A percentile compares a stretch with the other conserved stretches of the same genome.
Evolutionary conservation across 92 coral and sea anemone genomes (phyloP).

Genomic region (Diadumene lineata): DNA sequence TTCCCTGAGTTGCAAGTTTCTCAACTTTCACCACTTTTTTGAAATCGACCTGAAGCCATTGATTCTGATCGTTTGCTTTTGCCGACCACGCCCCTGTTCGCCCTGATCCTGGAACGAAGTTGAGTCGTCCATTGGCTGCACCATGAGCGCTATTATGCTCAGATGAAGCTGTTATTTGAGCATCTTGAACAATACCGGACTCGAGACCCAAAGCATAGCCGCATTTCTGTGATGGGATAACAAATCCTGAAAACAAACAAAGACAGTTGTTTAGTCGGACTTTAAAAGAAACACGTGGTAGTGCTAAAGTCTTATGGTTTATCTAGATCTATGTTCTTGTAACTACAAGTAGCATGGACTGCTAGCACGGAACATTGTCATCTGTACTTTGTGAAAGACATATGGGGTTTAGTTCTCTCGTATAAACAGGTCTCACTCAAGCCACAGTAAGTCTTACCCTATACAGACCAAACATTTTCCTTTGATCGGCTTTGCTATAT

Average conservation of each 20-base stretch:
- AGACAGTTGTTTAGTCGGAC: too few species aligned
- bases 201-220: not conserved
- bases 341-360: too few species aligned
- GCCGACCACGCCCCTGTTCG: constrained; percentile 27
- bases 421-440: too few species aligned
- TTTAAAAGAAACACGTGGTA: too few species aligned
- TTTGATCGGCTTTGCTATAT: too few species aligned
- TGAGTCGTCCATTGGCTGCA: constrained; percentile 25
- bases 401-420: too few species aligned
- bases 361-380: too few species aligned
- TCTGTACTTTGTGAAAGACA: too few species aligned
- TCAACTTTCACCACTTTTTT: not conserved
- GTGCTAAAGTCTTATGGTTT: too few species aligned
- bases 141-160: constrained; percentile 9
- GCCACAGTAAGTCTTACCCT: too few species aligned
- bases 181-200: constrained; percentile 11
- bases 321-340: too few species aligned
- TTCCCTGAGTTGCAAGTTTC: constrained; percentile 16
- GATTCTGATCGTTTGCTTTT: not conserved
- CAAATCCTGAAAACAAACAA: not conserved
- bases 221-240: not conserved
- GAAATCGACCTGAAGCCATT: constrained; percentile 27
- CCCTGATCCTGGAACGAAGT: constrained; percentile 13
- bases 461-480: too few species aligned
- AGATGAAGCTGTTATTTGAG: constrained; percentile 21